A percentile compares a stretch with the other conserved stretches of the same genome.
phyloP scores from a whole-genome alignment of 2,888 invertebrate species.

The Nephrotoma appendiculata region DNA sequence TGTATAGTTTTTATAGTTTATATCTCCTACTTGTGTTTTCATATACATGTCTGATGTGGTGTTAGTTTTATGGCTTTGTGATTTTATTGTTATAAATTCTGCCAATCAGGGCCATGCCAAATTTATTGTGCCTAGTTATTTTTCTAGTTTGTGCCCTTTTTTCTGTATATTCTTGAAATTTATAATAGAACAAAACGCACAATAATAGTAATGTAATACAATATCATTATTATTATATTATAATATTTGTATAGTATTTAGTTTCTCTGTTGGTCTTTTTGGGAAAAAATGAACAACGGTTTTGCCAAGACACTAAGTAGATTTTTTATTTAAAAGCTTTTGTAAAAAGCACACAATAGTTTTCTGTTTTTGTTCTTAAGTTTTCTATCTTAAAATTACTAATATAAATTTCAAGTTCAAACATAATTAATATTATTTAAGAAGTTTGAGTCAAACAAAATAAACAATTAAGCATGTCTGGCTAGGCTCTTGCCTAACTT shows the following conservation, averaged over 20 bases:
- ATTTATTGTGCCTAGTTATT: neutral
- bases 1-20: neutral
- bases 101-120: neutral
- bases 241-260: neutral
- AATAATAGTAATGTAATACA: neutral
- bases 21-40: neutral
- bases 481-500: too few species aligned
- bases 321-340: neutral
- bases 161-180: neutral
- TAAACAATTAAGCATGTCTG: too few species aligned
- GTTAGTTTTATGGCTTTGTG: neutral
- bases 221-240: neutral
- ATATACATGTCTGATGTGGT: neutral
- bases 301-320: neutral
- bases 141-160: neutral
- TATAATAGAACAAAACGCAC: neutral
- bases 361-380: neutral
- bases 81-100: neutral
- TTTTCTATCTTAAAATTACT: too few species aligned
- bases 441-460: too few species aligned
- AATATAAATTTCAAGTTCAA: too few species aligned
- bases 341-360: neutral
- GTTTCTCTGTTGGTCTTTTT: neutral
- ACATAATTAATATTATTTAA: too few species aligned
- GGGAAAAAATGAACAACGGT: neutral